phyloP scores from a whole-genome alignment of 30 jellyfish, hydroid and myxozoan species.

The Pseudorhiza aurosa region DNA sequence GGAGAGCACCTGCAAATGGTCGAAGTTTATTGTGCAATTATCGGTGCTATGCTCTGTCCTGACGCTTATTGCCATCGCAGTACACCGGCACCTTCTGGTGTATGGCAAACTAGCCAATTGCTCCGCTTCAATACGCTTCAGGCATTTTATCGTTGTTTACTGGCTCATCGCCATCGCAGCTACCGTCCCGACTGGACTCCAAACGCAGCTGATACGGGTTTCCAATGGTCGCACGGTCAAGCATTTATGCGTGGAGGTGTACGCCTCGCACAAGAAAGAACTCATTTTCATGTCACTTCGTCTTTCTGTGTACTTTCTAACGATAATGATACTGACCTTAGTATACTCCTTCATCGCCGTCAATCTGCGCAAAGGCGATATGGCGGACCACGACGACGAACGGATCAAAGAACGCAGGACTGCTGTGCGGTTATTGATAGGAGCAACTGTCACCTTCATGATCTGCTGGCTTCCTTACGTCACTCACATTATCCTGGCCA shows the following conservation, averaged over 20 bases:
- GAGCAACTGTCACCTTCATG: slow-evolving; percentile 37
- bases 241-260: slow-evolving; percentile 49
- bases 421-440: slow-evolving; percentile 43
- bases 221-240: slow-evolving; percentile 26
- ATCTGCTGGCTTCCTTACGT: slow-evolving; percentile 67
- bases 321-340: slow-evolving; percentile 15
- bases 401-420: slow-evolving; percentile 37
- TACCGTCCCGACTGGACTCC: slow-evolving; percentile 48
- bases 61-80: slow-evolving; percentile 46
- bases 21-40: slow-evolving; percentile 44
- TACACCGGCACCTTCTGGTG: slow-evolving; percentile 27
- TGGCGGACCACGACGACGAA: slow-evolving; percentile 30
- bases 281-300: slow-evolving; percentile 35
- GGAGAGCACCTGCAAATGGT: slow-evolving; percentile 44
- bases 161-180: slow-evolving; percentile 50
- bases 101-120: neutral
- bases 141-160: slow-evolving; percentile 24
- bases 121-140: neutral
- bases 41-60: slow-evolving; percentile 52
- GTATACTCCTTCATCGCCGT: slow-evolving; percentile 33
- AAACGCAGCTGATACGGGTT: slow-evolving; percentile 20
- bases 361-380: slow-evolving; percentile 17
- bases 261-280: slow-evolving; percentile 20
- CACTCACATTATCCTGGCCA: slow-evolving; percentile 19
- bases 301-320: slow-evolving; percentile 28